Evolutionary conservation across 2,888 invertebrate genomes (phyloP).

Genomic region (Linnaemya tessellans): DNA sequence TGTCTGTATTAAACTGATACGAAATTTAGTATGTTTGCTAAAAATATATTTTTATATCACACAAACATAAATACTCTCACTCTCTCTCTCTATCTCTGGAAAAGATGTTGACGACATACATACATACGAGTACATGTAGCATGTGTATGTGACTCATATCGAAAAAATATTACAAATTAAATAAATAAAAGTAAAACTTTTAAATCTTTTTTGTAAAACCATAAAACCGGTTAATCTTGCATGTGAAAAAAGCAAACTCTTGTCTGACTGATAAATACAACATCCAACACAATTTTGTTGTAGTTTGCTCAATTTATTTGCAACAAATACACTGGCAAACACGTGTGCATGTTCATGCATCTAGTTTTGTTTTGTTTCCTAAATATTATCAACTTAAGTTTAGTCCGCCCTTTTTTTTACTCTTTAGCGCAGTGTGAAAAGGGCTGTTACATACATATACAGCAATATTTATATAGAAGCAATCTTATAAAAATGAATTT

Average conservation of each 20-base stretch:
- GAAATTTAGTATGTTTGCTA: conserved; percentile 13
- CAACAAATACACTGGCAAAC: not conserved
- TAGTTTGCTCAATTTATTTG: not conserved
- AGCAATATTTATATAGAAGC: too few species aligned
- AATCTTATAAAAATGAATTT: too few species aligned
- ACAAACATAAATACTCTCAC: conserved; percentile 4
- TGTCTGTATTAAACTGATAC: conserved; percentile 26
- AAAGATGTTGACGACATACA: not conserved
- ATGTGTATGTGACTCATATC: not conserved
- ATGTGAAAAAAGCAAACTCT: not conserved
- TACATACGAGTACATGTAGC: too few species aligned
- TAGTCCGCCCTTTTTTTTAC: not conserved
- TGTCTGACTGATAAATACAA: not conserved
- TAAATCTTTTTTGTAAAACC: too few species aligned
- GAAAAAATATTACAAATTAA: not conserved
- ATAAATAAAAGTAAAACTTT: not conserved
- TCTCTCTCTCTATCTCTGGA: not conserved
- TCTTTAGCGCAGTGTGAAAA: not conserved
- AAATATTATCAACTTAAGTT: not conserved
- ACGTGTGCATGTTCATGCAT: not conserved
- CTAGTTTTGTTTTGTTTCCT: not conserved
- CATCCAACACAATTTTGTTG: not conserved
- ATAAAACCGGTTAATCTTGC: conserved; percentile 6
- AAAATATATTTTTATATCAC: conserved; percentile 14
- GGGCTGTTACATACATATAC: too few species aligned